These are phyloP conservation scores for Phyllostomus discolor DNA, from an alignment of 2,113 vertebrate genomes.

Conservation along the genomic window DNA sequence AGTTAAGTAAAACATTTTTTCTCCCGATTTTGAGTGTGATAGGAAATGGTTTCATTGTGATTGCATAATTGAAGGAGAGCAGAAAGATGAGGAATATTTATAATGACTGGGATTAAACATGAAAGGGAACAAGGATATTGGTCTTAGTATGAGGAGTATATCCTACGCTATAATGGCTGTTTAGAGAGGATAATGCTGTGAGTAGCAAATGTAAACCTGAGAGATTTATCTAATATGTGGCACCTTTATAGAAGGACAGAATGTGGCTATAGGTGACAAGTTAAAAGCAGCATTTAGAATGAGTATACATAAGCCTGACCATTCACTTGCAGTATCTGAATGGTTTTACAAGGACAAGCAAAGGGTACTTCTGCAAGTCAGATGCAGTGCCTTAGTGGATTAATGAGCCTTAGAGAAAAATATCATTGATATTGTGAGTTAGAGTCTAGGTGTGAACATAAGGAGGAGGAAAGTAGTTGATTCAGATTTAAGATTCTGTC, in stretches of 20 bases:
- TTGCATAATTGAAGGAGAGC: not conserved
- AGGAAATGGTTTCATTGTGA: slow-evolving; percentile 2
- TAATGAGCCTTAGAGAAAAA: slow-evolving; percentile 12
- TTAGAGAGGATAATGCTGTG: not conserved
- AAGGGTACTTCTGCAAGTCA: not conserved
- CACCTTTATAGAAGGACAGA: not conserved
- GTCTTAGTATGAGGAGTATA: not conserved
- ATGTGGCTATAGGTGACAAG: not conserved
- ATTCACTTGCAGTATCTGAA: not conserved
- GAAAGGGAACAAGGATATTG: not conserved
- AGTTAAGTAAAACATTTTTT: not conserved
- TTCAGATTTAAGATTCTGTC: not conserved
- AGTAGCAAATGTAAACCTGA: not conserved
- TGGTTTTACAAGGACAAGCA: not conserved
- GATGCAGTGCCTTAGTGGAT: not conserved
- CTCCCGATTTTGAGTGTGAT: not conserved
- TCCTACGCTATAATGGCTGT: not conserved
- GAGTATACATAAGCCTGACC: not conserved
- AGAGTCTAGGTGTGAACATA: not conserved
- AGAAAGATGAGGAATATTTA: not conserved
- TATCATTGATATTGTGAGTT: not conserved
- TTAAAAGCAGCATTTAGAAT: not conserved
- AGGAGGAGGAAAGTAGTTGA: not conserved
- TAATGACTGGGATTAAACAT: not conserved
- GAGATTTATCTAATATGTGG: not conserved